These are phyloP conservation scores for Trochalopteron elliotii DNA, from an alignment of 2,113 vertebrate genomes.

Conservation along the genomic window DNA sequence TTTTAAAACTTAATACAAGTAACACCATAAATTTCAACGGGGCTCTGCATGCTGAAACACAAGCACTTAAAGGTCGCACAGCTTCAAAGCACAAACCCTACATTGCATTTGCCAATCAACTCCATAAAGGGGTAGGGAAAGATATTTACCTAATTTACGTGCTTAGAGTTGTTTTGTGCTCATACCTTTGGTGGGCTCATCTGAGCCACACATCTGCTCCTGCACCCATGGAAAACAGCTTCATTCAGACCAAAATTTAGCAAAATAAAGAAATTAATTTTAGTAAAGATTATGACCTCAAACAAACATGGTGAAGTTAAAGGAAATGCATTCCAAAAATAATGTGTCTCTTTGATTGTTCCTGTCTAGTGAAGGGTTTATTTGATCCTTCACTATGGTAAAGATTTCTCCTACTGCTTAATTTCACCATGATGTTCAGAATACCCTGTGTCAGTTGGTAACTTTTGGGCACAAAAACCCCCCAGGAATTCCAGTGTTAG, in stretches of 20 bases:
- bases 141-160: neutral
- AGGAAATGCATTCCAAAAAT: neutral
- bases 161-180: neutral
- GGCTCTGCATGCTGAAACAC: rapidly evolving
- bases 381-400: neutral
- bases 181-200: neutral
- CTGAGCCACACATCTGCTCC: neutral
- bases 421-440: neutral
- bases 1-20: neutral
- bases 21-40: neutral
- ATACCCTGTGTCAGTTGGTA: neutral
- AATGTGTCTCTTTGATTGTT: neutral
- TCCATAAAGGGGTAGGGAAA: neutral
- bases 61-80: neutral
- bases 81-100: neutral
- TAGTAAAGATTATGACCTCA: neutral
- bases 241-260: neutral
- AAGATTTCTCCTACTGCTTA: neutral
- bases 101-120: neutral
- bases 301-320: neutral
- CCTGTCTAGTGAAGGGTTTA: neutral
- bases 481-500: neutral
- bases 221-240: neutral
- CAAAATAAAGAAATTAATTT: neutral
- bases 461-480: neutral